phyloP scores from a whole-genome alignment of 2,888 invertebrate genomes.

The Aethes cnicana region DNA sequence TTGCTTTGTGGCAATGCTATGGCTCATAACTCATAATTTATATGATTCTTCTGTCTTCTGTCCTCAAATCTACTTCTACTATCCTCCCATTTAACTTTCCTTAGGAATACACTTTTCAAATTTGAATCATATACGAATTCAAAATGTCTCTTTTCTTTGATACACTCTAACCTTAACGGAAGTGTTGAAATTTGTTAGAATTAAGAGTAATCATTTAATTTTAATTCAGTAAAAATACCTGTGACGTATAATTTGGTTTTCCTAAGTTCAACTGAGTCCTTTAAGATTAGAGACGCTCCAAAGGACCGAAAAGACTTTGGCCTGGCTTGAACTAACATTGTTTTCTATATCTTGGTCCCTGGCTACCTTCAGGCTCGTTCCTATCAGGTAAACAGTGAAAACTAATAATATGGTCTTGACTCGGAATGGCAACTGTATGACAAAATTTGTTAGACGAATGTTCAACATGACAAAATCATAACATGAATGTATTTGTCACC shows the following conservation, averaged over 20 bases:
- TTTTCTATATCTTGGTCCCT: slow-evolving; percentile 84
- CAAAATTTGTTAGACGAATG: slow-evolving; percentile 77
- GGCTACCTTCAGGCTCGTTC: slow-evolving; percentile 92
- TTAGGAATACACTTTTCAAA: slow-evolving; percentile 28
- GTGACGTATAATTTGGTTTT: no score
- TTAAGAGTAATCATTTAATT: no score
- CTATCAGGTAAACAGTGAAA: slow-evolving; percentile 90
- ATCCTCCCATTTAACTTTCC: slow-evolving; percentile 45
- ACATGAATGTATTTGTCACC: slow-evolving; percentile 66
- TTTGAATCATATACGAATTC: slow-evolving; percentile 9
- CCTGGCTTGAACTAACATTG: slow-evolving; percentile 79
- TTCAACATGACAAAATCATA: slow-evolving; percentile 55
- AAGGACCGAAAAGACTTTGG: slow-evolving; percentile 38
- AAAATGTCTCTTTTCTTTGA: slow-evolving; percentile 24
- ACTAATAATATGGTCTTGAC: slow-evolving; percentile 68
- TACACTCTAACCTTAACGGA: neutral
- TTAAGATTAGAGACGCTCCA: slow-evolving; percentile 38
- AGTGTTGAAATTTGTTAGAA: no score
- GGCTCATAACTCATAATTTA: no score
- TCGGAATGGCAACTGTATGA: slow-evolving; percentile 80
- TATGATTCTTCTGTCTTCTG: slow-evolving; percentile 49
- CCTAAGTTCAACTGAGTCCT: slow-evolving; percentile 12
- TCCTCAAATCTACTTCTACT: slow-evolving; percentile 45
- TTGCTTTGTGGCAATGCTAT: slow-evolving; percentile 81
- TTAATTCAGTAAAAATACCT: no score